Evolutionary conservation across 2,888 invertebrate genomes (phyloP).

Genomic region (Anagyrus pseudococci): DNA sequence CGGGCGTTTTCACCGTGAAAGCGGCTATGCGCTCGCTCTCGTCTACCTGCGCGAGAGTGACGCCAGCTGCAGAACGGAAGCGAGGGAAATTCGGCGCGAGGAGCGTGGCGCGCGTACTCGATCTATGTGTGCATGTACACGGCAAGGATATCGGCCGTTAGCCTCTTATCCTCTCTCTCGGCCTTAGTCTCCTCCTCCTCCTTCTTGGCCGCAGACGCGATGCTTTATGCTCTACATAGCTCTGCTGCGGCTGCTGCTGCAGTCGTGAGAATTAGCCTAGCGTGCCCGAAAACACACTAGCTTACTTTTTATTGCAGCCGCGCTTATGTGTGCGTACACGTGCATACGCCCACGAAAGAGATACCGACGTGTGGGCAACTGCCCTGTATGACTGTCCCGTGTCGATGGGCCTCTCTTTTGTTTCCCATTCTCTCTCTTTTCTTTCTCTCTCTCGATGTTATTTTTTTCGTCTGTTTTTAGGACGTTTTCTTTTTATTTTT

Average conservation of each 20-base stretch:
- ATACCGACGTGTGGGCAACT: too few relatives aligned
- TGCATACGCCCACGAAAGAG: too few relatives aligned
- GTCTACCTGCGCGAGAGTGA: too few relatives aligned
- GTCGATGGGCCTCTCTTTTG: too few relatives aligned
- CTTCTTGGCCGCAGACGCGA: constrained; percentile 42
- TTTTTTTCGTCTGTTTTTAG: too few relatives aligned
- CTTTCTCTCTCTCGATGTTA: constrained; percentile 25
- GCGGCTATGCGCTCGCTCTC: too few relatives aligned
- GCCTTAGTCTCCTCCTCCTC: neutral
- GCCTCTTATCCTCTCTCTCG: neutral
- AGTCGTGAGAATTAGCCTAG: constrained; percentile 50
- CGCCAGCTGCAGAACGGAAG: too few relatives aligned
- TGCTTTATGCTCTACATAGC: constrained; percentile 60
- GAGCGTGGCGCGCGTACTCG: neutral
- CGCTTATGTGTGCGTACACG: too few relatives aligned
- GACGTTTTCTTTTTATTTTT: constrained; percentile 3
- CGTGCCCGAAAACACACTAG: constrained; percentile 57
- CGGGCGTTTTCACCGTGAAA: too few relatives aligned
- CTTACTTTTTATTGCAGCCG: constrained; percentile 46
- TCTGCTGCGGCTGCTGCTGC: constrained; percentile 32
- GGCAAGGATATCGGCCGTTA: neutral
- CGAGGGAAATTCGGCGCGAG: neutral
- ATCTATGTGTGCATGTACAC: neutral
- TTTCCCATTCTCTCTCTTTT: neutral
- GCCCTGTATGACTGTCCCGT: too few relatives aligned